phyloP scores from a whole-genome alignment of 2,888 invertebrate genomes.

The Calameuta filiformis region DNA sequence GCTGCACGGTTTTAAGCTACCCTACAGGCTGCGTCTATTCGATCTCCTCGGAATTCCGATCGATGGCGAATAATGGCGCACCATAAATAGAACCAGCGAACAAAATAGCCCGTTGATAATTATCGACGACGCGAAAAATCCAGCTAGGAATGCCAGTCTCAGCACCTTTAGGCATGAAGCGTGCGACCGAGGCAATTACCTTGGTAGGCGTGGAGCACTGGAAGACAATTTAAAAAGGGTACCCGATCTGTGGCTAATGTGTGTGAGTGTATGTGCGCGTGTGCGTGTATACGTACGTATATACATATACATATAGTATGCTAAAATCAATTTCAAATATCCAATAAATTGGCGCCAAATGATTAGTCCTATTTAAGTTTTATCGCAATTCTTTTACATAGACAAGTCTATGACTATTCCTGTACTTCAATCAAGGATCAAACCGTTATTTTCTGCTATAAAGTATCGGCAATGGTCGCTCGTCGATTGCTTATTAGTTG shows the following conservation, averaged over 20 bases:
- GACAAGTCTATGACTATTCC: neutral
- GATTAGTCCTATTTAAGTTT: neutral
- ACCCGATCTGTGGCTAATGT: neutral
- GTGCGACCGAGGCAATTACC: conserved; percentile 15
- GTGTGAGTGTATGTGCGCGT: neutral
- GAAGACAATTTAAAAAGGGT: neutral
- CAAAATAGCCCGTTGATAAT: conserved; percentile 19
- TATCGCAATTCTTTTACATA: neutral
- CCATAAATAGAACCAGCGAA: neutral
- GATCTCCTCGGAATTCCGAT: neutral
- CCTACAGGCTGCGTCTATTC: neutral
- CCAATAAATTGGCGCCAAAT: neutral
- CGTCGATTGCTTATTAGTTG: neutral
- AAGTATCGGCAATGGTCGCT: neutral
- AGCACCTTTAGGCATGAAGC: neutral
- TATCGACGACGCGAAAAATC: conserved; percentile 16
- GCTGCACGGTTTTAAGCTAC: neutral
- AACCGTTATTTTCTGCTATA: neutral
- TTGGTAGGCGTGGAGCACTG: neutral
- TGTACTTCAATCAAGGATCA: neutral
- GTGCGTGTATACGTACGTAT: too few species aligned
- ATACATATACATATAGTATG: neutral
- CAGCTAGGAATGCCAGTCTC: conserved; percentile 7
- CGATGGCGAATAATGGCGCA: neutral
- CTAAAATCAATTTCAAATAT: neutral